phyloP scores from a whole-genome alignment of 2,797 vertebrate genomes.

The Lateolabrax maculatus region DNA sequence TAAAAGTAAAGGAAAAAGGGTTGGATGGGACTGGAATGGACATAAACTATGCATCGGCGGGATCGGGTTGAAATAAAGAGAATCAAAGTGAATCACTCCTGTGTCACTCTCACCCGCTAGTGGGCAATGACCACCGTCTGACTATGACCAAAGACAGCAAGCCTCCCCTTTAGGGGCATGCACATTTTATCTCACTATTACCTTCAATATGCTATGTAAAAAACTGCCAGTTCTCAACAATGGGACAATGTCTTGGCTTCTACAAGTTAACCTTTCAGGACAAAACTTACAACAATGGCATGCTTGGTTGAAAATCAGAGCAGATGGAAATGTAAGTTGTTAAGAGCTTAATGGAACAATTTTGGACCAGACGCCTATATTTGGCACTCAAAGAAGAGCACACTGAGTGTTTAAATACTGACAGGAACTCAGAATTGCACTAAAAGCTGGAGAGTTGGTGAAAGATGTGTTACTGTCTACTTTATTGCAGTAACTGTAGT shows the following conservation, averaged over 20 bases:
- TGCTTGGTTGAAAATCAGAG: not conserved
- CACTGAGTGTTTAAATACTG: not conserved
- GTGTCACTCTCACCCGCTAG: not conserved
- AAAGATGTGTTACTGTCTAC: not conserved
- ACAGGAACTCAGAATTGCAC: not conserved
- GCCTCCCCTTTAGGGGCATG: not conserved
- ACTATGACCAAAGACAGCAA: not conserved
- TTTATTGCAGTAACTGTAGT: not conserved
- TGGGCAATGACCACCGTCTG: not conserved
- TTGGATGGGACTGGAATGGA: not conserved
- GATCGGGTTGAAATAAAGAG: not conserved
- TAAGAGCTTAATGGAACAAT: conserved; percentile 4
- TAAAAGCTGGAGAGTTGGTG: not conserved
- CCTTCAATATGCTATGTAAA: not conserved
- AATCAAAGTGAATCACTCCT: not conserved
- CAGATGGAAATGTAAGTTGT: not conserved
- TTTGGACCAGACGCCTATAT: not conserved
- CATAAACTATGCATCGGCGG: not conserved
- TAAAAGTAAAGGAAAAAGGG: not conserved
- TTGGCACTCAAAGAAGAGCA: not conserved
- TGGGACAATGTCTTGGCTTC: not conserved
- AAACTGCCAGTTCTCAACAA: not conserved
- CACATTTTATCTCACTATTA: not conserved
- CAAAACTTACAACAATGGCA: too few relatives aligned
- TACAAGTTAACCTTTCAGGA: not conserved